phyloP scores from a whole-genome alignment of 2,113 vertebrate species.

The Pedionomus torquatus region DNA sequence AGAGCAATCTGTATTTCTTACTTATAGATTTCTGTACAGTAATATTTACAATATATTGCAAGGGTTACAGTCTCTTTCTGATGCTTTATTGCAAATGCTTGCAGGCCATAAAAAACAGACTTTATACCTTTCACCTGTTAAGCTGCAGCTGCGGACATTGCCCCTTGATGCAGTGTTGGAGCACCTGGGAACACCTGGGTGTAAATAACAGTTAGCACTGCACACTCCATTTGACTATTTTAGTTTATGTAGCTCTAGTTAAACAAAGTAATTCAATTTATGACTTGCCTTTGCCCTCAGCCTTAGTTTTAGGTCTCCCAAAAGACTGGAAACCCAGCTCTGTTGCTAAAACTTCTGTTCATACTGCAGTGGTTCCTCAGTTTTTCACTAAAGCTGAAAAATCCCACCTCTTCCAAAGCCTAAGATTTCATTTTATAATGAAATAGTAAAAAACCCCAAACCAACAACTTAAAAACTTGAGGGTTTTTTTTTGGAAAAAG shows the following conservation, averaged over 20 bases:
- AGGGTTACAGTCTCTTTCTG: neutral
- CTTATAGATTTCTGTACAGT: conserved; percentile 31
- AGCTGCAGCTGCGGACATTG: neutral
- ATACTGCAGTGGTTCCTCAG: neutral
- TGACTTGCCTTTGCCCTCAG: neutral
- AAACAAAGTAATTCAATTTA: neutral
- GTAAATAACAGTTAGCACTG: neutral
- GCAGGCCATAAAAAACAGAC: neutral
- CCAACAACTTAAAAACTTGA: neutral
- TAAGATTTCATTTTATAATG: neutral
- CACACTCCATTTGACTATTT: neutral
- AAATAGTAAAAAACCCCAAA: neutral
- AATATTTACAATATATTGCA: conserved; percentile 55
- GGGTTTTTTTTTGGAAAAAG: neutral
- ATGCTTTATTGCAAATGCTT: neutral
- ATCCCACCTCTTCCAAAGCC: neutral
- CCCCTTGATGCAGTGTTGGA: neutral
- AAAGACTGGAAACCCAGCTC: neutral
- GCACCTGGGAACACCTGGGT: neutral
- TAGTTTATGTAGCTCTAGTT: neutral
- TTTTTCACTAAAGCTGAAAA: neutral
- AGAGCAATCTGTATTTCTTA: conserved; percentile 25
- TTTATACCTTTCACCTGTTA: neutral
- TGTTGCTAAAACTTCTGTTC: neutral
- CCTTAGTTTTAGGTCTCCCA: neutral